These are phyloP conservation scores for Rotaria magnacalcarata DNA, from an alignment of 2,888 invertebrate species.

Conservation along the genomic window DNA sequence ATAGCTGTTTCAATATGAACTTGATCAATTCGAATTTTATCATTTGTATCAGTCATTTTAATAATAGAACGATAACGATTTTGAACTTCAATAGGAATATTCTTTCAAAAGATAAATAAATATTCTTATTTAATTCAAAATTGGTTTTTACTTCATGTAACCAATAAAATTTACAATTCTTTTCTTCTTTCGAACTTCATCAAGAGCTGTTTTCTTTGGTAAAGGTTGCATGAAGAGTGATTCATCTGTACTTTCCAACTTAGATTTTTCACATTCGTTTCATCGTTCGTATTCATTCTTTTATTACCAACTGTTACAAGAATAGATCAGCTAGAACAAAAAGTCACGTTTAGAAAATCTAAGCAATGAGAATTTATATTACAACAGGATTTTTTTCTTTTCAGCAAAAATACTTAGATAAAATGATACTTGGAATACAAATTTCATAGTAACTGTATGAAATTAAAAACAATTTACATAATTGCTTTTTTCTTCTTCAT, in stretches of 20 bases:
- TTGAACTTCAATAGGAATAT: conserved; percentile 62
- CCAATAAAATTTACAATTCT: conserved; percentile 76
- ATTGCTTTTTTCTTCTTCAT: conserved; percentile 31
- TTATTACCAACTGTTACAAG: neutral
- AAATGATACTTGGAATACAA: neutral
- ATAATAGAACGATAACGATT: conserved; percentile 75
- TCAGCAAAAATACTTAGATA: neutral
- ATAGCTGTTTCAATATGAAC: conserved; percentile 90
- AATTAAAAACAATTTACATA: conserved; percentile 38
- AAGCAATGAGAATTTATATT: neutral
- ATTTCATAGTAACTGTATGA: neutral
- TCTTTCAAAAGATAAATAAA: neutral
- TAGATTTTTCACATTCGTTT: neutral
- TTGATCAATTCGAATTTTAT: conserved; percentile 77
- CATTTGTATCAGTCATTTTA: conserved; percentile 70
- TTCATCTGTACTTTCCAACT: too few relatives aligned
- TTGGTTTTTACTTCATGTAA: conserved; percentile 66
- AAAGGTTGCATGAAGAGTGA: neutral
- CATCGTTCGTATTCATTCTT: neutral
- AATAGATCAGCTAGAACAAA: neutral
- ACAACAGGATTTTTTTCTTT: neutral
- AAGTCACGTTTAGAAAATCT: neutral
- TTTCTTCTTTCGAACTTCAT: conserved; percentile 65
- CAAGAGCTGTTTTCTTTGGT: neutral
- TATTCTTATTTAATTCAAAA: too few relatives aligned